A percentile compares a stretch with the other conserved stretches of the same genome.
These are phyloP conservation scores for Ochropacha duplaris DNA, from an alignment of 2,888 invertebrate genomes.

Conservation along the genomic window DNA sequence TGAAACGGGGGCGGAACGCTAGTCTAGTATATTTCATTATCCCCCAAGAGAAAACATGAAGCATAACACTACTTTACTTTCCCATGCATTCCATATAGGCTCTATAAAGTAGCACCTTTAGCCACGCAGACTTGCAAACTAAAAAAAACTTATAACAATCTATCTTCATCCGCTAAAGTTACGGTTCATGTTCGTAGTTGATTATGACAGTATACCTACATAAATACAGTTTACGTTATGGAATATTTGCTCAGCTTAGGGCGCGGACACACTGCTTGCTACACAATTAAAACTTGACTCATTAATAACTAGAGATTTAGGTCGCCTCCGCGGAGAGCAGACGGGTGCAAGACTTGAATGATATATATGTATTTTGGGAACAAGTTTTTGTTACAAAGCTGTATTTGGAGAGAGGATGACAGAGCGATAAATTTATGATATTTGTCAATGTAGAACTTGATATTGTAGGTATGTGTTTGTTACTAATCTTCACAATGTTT, in stretches of 20 bases:
- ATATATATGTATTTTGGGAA: constrained; percentile 35
- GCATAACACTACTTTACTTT: neutral
- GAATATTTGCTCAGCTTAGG: constrained; percentile 22
- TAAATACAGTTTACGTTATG: constrained; percentile 13
- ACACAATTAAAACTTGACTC: constrained; percentile 70
- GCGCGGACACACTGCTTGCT: constrained; percentile 30
- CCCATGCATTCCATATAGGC: too few species aligned
- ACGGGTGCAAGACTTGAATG: constrained; percentile 19
- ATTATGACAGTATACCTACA: neutral
- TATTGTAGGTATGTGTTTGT: neutral
- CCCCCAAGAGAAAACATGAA: too few species aligned
- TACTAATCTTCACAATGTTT: neutral
- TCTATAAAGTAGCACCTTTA: too few species aligned
- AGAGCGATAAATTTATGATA: constrained; percentile 1
- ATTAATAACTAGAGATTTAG: constrained; percentile 67
- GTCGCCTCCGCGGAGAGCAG: constrained; percentile 34
- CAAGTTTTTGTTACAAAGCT: constrained; percentile 34
- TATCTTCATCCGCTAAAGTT: neutral
- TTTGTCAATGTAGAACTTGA: neutral
- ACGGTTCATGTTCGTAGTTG: neutral
- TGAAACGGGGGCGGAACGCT: too few species aligned
- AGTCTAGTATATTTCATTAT: too few species aligned
- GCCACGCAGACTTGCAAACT: too few species aligned
- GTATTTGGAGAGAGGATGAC: constrained; percentile 1
- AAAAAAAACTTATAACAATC: neutral